Percentiles rank a stretch among this genome's conserved stretches.
Conservation (phyloP, 2,113 vertebrate genomes). For the Notechis scutatus region DNA sequence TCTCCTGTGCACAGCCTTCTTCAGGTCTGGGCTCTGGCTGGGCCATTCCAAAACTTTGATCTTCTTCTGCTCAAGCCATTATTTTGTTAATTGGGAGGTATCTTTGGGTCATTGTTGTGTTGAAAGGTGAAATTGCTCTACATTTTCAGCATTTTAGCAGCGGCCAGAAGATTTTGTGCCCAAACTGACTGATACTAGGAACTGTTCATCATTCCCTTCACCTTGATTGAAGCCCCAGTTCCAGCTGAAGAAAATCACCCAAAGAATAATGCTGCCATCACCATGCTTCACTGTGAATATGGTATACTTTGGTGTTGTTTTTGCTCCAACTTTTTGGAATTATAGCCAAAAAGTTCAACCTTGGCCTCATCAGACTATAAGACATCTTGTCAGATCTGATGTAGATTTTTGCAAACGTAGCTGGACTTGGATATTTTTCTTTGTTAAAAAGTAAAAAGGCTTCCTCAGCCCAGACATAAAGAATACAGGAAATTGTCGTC, state of each 20-base stretch:
- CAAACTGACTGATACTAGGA: background rate
- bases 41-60: background rate
- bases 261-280: background rate
- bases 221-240: background rate
- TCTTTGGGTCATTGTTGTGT: background rate
- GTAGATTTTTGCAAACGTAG: background rate
- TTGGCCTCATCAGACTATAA: background rate
- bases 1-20: background rate
- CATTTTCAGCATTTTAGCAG: background rate
- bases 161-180: background rate
- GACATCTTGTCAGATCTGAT: background rate
- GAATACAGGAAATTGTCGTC: background rate
- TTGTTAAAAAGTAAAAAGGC: background rate
- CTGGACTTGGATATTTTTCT: background rate
- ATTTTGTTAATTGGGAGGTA: background rate
- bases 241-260: background rate
- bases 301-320: background rate
- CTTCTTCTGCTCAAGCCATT: background rate
- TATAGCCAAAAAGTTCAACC: background rate
- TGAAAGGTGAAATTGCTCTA: background rate
- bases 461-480: background rate
- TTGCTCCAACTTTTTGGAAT: background rate
- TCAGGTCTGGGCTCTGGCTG: background rate
- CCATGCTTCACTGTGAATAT: background rate
- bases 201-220: background rate